Evolutionary conservation across 2,113 vertebrate genomes (phyloP).

Genomic region (Callaeas wilsoni): DNA sequence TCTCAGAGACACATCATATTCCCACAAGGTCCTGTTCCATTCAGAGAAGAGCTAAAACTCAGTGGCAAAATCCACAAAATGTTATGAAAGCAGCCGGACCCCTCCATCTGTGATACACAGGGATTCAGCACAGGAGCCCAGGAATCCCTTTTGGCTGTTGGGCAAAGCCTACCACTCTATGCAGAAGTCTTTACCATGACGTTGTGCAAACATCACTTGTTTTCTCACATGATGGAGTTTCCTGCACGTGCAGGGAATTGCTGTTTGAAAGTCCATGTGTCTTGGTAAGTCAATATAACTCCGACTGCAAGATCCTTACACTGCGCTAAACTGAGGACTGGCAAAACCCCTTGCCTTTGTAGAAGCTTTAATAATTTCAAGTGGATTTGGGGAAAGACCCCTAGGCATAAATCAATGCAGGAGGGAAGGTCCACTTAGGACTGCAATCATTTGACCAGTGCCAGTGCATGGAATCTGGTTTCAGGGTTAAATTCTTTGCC

Average conservation of each 20-base stretch:
- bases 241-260: background rate
- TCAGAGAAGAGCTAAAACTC: background rate
- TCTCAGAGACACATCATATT: background rate
- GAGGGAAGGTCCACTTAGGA: background rate
- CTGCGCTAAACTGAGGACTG: background rate
- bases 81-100: background rate
- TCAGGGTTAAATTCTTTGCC: background rate
- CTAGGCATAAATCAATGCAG: background rate
- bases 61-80: background rate
- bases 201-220: background rate
- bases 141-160: background rate
- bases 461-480: background rate
- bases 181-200: background rate
- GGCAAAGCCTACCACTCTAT: background rate
- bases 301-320: background rate
- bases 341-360: background rate
- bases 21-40: background rate
- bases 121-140: background rate
- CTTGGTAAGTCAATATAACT: background rate
- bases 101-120: background rate
- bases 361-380: background rate
- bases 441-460: background rate
- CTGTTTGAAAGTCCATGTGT: background rate
- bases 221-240: background rate
- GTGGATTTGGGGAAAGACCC: background rate